Evolutionary conservation across 2,113 vertebrate species (phyloP), one percentile per base, ranked within the genome.

Genomic region (Tylochromis polylepis): DNA sequence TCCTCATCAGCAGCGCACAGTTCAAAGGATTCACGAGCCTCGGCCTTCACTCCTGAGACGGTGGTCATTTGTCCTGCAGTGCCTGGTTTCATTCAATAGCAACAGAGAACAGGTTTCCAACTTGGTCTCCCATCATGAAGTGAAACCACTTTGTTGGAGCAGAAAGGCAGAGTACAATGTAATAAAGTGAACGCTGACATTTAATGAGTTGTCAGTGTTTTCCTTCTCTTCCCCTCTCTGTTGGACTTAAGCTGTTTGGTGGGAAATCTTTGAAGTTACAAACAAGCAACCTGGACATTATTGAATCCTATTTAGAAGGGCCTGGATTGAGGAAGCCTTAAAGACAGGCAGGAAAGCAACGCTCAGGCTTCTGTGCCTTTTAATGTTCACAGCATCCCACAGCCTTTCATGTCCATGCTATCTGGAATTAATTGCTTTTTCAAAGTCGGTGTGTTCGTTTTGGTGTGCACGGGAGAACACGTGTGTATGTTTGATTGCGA

Each of bases 371-470:
- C 90, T 92, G 87, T 87, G 93, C 88, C 92, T 91, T 95, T 95
- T 92, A 93, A 95, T 93, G 95, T 95, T 95, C 92, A 93, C 94
- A 95, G 94, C 93, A 85, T 92, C 93, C 94, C 78, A 49, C 88
- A 67, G 92, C 89, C 94, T 95, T 96, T 96, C 92, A 95, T 95
- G 94, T 95, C 84, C 22, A 1, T 51, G 85, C 92, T 95, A 95
- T 96, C 95, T 95, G 92, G 92, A 95, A 95, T 95, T 94, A 95
- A 95, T 95, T 95, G 95, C 94, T 94, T 95, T 93, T 95, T 90
- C 91, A 94, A 93, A 93, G 93, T 93, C 85, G 38, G 78, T 81
- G 91, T 85, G 88, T 86, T 86, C 65, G 36, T 85, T 92, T 72
- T 31, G 29, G 58, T 15, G 78, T 86, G 92, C 83, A 82, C 80